Evolutionary conservation across 2,888 invertebrate genomes (phyloP).

Genomic region (Camponotus fellah): DNA sequence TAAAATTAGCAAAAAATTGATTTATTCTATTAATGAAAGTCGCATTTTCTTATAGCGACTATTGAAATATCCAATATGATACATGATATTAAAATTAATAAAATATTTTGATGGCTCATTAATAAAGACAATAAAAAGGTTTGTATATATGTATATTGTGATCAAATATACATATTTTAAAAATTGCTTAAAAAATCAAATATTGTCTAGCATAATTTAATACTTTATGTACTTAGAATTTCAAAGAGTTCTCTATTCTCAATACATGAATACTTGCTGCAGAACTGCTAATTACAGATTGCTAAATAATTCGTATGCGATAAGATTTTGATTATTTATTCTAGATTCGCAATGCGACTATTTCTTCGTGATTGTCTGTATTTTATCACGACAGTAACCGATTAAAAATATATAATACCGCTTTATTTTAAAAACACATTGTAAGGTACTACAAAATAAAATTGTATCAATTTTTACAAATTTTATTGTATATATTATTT

Average conservation of each 20-base stretch:
- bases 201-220: conserved; percentile 7
- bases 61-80: background rate
- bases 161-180: conserved; percentile 32
- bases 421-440: conserved; percentile 43
- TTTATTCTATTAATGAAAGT: background rate
- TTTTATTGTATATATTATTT: background rate
- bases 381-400: conserved; percentile 20
- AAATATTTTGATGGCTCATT: conserved; percentile 33
- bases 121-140: conserved; percentile 39
- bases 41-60: background rate
- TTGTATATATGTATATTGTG: conserved; percentile 26
- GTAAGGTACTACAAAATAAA: conserved; percentile 64
- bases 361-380: background rate
- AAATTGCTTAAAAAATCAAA: conserved; percentile 21
- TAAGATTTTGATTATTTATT: conserved; percentile 20
- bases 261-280: background rate
- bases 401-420: conserved; percentile 7
- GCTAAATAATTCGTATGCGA: conserved; percentile 2
- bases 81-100: conserved; percentile 1
- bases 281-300: background rate
- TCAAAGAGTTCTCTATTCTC: conserved; percentile 29
- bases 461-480: conserved; percentile 62
- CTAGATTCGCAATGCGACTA: conserved; percentile 5
- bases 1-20: background rate
- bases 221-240: conserved; percentile 42